Evolutionary conservation across 2,113 vertebrate genomes (phyloP), one percentile per base, ranked within the genome.

Genomic region (Sigmodon hispidus): DNA sequence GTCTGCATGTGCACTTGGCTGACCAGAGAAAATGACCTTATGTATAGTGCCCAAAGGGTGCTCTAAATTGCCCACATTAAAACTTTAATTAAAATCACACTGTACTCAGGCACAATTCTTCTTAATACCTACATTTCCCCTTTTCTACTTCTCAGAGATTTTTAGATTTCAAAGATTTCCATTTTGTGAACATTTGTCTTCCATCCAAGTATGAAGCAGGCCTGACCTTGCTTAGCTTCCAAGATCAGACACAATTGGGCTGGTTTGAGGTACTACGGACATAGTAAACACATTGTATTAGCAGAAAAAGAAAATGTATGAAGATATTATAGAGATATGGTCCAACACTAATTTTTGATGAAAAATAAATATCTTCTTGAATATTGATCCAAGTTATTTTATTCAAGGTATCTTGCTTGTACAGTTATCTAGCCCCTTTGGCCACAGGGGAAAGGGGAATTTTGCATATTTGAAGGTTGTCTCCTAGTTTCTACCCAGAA

Each of bases 301-400:
- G 17, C 63, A 43, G 31, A 13, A 84, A 57, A 93, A 92, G 69
- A 77, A 77, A 65, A 83, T 69, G 52, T 21, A 50, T 1, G 55
- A n/a, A 61, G 29, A 86, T 83, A 73, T 22, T 48, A 24, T 52
- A 88, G 55, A 89, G 43, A 65, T 70, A 91, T 21, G 36, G 11
- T 90, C 15, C 83, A 94, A 29, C 3, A 72, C 1, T 57, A 83
- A 81, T 94, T 94, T 7, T 81, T 91, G 15, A 13, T 34, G 16
- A 93, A 85, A 89, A 94, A 89, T n/a, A 19, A 67, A 55, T 40
- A 91, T 85, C 85, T 24, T 31, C 11, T 94, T 94, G 57, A 93
- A 91, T 91, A 81, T 94, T 65, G 52, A 75, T 52, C 31, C 31
- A 26, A 55, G 70, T 1, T 89, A 5, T 87, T 90, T 80, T 48